These are phyloP conservation scores for Neomicropteryx cornuta DNA, from an alignment of 1,140 invertebrate genomes.

Conservation along the genomic window DNA sequence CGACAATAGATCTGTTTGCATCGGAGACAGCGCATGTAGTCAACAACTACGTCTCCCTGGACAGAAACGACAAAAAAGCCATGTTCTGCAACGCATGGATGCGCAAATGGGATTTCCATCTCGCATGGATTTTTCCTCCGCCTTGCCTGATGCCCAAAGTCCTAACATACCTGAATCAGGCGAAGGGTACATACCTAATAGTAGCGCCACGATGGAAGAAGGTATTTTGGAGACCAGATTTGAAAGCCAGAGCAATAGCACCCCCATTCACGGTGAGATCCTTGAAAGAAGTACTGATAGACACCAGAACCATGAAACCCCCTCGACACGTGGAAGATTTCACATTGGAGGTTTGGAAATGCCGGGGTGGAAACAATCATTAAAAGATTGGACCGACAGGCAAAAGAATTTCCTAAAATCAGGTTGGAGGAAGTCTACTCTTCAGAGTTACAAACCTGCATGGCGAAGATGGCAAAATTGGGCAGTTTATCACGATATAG, in stretches of 20 bases:
- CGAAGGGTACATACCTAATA: slow-evolving; percentile 8
- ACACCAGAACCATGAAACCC: slow-evolving; percentile 7
- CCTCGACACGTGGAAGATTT: slow-evolving; percentile 7
- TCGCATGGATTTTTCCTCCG: slow-evolving; percentile 18
- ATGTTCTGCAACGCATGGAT: slow-evolving; percentile 17
- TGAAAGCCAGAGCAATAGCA: slow-evolving; percentile 8
- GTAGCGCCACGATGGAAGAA: slow-evolving; percentile 16
- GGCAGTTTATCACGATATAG: slow-evolving; percentile 5
- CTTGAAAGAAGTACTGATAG: slow-evolving; percentile 10
- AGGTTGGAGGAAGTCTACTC: slow-evolving; percentile 10
- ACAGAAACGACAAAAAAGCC: slow-evolving; percentile 13
- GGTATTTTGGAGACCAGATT: slow-evolving; percentile 17
- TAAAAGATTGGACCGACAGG: slow-evolving; percentile 3
- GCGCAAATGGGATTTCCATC: slow-evolving; percentile 14
- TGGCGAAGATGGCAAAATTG: slow-evolving; percentile 11
- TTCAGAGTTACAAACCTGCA: slow-evolving; percentile 11
- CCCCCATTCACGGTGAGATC: slow-evolving; percentile 11
- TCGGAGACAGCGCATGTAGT: slow-evolving; percentile 12
- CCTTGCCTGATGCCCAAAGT: slow-evolving; percentile 17
- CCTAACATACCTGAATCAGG: slow-evolving; percentile 13
- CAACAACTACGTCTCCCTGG: slow-evolving; percentile 13
- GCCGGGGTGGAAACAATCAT: slow-evolving; percentile 11
- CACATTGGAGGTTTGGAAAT: slow-evolving; percentile 12
- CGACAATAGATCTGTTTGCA: slow-evolving; percentile 19
- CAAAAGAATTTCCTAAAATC: slow-evolving; percentile 6